phyloP scores from a whole-genome alignment of 2,888 invertebrate species.

The Toxonevra muliebris region DNA sequence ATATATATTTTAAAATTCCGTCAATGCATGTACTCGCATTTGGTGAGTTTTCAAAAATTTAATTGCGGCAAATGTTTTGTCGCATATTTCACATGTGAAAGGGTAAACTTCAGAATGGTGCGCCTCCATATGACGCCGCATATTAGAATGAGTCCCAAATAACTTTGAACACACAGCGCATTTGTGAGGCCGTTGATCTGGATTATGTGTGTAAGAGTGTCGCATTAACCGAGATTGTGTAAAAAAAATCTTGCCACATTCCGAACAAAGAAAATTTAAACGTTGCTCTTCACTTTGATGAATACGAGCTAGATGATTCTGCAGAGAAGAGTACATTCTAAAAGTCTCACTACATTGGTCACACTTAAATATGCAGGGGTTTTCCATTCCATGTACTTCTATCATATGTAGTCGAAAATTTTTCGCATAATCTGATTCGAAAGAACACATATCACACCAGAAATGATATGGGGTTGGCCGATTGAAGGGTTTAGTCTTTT shows the following conservation, averaged over 20 bases:
- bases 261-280: conserved; percentile 25
- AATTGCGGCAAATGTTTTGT: conserved; percentile 29
- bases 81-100: conserved; percentile 27
- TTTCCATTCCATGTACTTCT: conserved; percentile 22
- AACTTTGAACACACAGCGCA: conserved; percentile 15
- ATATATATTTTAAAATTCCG: no score
- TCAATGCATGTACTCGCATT: neutral
- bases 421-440: conserved; percentile 23
- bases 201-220: conserved; percentile 25
- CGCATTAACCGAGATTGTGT: conserved; percentile 18
- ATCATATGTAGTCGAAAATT: conserved; percentile 29
- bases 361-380: conserved; percentile 32
- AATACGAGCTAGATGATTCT: conserved; percentile 23
- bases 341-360: conserved; percentile 27
- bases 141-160: conserved; percentile 12
- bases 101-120: conserved; percentile 22
- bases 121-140: conserved; percentile 22
- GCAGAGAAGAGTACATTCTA: conserved; percentile 25
- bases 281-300: conserved; percentile 19
- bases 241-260: conserved; percentile 31
- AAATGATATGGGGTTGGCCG: conserved; percentile 12
- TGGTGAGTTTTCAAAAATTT: conserved; percentile 25
- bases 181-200: conserved; percentile 10
- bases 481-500: no score
- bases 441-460: conserved; percentile 26